Evolutionary conservation across 1,140 invertebrate genomes (phyloP), one percentile per base, ranked within the genome.

Genomic region (Calliphora vicina): DNA sequence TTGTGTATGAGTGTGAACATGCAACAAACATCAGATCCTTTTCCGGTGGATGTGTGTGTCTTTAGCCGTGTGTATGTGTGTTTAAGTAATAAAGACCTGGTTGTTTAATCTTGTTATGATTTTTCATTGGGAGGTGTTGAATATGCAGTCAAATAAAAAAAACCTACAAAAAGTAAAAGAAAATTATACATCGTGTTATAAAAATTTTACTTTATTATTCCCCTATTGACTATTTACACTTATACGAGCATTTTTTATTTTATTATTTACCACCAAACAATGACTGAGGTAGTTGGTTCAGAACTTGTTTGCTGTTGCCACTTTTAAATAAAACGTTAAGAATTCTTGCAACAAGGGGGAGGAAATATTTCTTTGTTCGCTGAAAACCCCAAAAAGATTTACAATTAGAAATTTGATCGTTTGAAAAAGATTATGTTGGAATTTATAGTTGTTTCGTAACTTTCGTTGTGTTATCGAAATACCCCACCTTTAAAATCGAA

Each of bases 401-500:
- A 23, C 35, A 43, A 78, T 78, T 78, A 78, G 74, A 78, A 78
- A 45, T 78, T 78, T 78, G 74, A 78, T 78, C 35, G 74, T 17
- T 23, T 23, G 20, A 78, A 45, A 78, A 13, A 78, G 74, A 78
- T 78, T 78, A 78, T 43, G 35, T 23, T 78, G n/a, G 61, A 67
- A 67, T 67, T 67, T 9, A 67, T 67, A 12, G 15, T 17, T 57
- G 15, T 17, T 17, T n/a, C n/a, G 15, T 57, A n/a, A 57, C 2
- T n/a, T n/a, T 57, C n/a, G 12, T 57, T n/a, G 15, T n/a, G 15
- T 67, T 67, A 67, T 67, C 20, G 20, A 8, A 25, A 25, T 2
- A 35, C 35, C 10, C 35, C 1, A 35, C 35, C 35, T 35, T 35
- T 8, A 35, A 35, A 35, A 35, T 35, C 35, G 35, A 35, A 35